phyloP scores from a whole-genome alignment of 2,888 invertebrate species.

The Agrypnus murinus region DNA sequence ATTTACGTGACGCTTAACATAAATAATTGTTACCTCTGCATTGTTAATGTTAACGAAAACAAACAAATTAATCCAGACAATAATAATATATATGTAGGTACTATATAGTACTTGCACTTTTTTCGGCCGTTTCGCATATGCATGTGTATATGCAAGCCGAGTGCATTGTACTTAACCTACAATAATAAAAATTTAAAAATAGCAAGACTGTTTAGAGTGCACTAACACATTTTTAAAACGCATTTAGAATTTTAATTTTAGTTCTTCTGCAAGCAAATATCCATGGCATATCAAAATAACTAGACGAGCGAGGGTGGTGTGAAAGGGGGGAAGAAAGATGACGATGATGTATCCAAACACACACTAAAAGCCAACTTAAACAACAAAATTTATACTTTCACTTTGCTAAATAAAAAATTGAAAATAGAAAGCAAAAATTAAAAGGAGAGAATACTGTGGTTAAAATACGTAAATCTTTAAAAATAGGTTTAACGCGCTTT shows the following conservation, averaged over 20 bases:
- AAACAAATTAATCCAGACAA: conserved; percentile 32
- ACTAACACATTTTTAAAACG: conserved; percentile 52
- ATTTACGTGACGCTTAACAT: background rate
- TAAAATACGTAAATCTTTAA: no score
- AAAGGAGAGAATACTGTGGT: no score
- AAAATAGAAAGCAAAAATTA: background rate
- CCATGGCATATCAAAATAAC: conserved; percentile 31
- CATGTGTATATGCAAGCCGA: conserved; percentile 57
- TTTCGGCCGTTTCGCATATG: conserved; percentile 18
- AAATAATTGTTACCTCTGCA: background rate
- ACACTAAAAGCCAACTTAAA: conserved; percentile 21
- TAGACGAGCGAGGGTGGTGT: no score
- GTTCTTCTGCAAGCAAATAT: conserved; percentile 38
- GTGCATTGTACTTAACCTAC: conserved; percentile 52
- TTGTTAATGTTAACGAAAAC: background rate
- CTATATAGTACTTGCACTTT: conserved; percentile 50
- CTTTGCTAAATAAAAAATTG: background rate
- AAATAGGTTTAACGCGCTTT: no score
- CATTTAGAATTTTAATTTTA: conserved; percentile 55
- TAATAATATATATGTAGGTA: no score
- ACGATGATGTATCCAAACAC: background rate
- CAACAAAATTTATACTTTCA: conserved; percentile 17
- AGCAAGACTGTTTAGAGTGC: conserved; percentile 53
- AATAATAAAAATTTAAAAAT: conserved; percentile 53
- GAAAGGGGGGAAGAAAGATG: no score